These are phyloP conservation scores for Pyrrhosoma nymphula DNA, from an alignment of 2,888 invertebrate species.

Conservation along the genomic window DNA sequence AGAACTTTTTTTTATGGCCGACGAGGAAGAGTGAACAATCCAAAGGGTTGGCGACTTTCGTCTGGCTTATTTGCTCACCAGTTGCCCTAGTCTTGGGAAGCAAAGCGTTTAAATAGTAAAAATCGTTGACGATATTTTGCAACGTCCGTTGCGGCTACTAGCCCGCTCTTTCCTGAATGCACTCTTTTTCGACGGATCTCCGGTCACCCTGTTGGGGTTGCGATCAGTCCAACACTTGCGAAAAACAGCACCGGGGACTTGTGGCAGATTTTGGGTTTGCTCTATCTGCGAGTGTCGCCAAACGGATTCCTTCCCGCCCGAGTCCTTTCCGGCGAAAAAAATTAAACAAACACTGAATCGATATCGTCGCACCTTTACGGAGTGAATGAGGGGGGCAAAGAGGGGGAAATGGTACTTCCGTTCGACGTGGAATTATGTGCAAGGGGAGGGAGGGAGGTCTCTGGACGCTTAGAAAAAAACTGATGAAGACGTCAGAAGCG, in stretches of 20 bases:
- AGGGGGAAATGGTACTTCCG: background rate
- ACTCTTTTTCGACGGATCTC: background rate
- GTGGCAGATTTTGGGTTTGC: too few species aligned
- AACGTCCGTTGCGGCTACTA: background rate
- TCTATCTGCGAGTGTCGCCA: background rate
- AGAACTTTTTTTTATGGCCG: background rate
- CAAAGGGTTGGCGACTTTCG: background rate
- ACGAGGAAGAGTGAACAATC: background rate
- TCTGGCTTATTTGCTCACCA: background rate
- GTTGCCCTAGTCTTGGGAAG: background rate
- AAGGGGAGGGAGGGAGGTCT: background rate
- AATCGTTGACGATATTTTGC: too few species aligned
- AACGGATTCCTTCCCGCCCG: background rate
- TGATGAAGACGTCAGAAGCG: background rate
- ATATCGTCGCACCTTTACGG: slow-evolving; percentile 15
- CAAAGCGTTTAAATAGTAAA: background rate
- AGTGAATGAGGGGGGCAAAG: too few species aligned
- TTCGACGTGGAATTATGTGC: background rate
- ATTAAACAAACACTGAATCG: background rate
- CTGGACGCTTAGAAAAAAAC: too few species aligned
- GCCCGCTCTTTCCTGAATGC: background rate
- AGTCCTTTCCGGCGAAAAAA: background rate
- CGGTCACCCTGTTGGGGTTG: background rate
- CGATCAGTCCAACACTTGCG: too few species aligned
- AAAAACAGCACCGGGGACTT: background rate